phyloP scores from a whole-genome alignment of 1,140 invertebrate genomes.

The Brachionus rotundiformis region DNA sequence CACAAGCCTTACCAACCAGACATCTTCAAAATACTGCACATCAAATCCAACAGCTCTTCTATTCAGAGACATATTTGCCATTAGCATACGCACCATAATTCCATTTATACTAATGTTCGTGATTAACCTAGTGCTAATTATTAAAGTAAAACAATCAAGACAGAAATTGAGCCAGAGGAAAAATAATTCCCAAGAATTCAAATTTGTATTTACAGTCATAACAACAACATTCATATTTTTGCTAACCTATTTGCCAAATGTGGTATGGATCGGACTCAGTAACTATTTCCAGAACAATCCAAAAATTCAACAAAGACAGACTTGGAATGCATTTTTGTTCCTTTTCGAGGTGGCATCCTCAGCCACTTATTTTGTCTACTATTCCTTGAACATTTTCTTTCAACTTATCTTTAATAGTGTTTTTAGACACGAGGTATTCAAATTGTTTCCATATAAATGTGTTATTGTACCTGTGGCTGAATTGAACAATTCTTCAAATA shows the following conservation, averaged over 20 bases:
- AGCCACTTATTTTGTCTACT: neutral
- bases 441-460: neutral
- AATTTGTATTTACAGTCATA: neutral
- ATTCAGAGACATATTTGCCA: constrained; percentile 29
- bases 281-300: neutral
- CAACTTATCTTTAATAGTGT: neutral
- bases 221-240: neutral
- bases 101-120: constrained; percentile 17
- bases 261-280: neutral
- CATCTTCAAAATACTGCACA: constrained; percentile 21
- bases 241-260: neutral
- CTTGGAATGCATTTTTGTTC: constrained; percentile 19
- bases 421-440: neutral
- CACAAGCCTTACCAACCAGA: neutral
- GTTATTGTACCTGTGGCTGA: neutral
- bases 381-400: neutral
- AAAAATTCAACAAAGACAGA: neutral
- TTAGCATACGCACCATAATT: neutral
- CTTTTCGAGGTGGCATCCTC: constrained; percentile 8
- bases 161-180: neutral
- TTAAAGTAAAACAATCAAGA: neutral
- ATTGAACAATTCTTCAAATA: no score
- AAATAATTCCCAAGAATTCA: neutral
- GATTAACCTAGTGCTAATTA: neutral
- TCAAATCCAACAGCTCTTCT: neutral